Evolutionary conservation across 2,888 invertebrate species (phyloP), one percentile per base, ranked within the genome.

Genomic region (Herminia tarsipennalis): DNA sequence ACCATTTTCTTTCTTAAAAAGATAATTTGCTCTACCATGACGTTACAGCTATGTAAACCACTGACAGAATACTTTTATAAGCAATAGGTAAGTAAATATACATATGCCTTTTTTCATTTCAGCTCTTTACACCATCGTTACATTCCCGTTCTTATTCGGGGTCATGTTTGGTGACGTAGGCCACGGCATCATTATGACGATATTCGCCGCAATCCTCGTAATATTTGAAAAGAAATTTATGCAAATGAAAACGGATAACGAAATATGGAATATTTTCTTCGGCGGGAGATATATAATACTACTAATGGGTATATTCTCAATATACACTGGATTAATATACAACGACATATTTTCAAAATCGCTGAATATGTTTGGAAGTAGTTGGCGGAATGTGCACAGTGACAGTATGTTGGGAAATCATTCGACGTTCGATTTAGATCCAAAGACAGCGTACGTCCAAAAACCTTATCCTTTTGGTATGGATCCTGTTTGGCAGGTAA

Each of bases 101-200:
- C n/a, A 35, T 5, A 10, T 21, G 1, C 3, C 9, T 8, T 21
- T 38, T 36, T 14, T 45, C 45, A 18, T 66, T 66, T 2, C 90
- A 95, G 95, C 95, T 52, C 89, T 94, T 17, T 95, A 94, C 79
- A 94, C 95, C 50, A 94, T 95, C 67, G 92, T 95, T 61, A 94
- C 95, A 73, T 95, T 96, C 90, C 95, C 95, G 24, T 95, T 95
- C 82, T 88, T 95, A 42, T 96, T 95, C 82, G 95, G 95, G 52
- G 94, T 96, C 51, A 95, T 95, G 95, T 95, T 96, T 80, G 95
- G 95, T 13, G 95, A 95, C 82, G 88, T 93, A 61, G 95, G 95
- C 13, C 95, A 95, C 74, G 95, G 95, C 0, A 59, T 94, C 12
- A 87, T 95, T 48, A 94, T 96, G 94, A 89, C 94, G 2, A 68